Evolutionary conservation across 2,113 vertebrate genomes (phyloP), one percentile per base, ranked within the genome.

Genomic region (Bufo bufo): DNA sequence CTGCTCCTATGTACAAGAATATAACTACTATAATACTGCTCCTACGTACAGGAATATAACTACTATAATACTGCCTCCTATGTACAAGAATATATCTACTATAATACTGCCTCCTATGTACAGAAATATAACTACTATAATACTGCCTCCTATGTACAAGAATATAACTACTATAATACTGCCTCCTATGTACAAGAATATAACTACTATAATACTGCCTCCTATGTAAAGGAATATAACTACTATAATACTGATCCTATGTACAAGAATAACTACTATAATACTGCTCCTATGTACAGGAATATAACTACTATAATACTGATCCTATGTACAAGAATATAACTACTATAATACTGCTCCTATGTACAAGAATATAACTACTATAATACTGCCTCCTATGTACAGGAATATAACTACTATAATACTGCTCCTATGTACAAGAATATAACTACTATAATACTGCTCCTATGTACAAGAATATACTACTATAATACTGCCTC

Each of bases 381-480:
- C 61, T 65, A 65, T 65, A 65, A 65, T 65, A 65, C 61, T n/a
- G 61, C 59, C 59, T 6, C 59, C 59, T 61, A 61, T 61, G 59
- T 61, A 65, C 19, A 65, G 23, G 65, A 69, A 69, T 69, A 65
- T 65, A 65, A 65, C 61, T 65, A 65, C 61, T n/a, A n/a, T n/a
- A 65, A 65, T 65, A 65, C 61, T 65, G 61, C 61, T 10, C 61
- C 61, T 65, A 65, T 65, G 20, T 65, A 65, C 61, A 65, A 65
- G 61, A 65, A 65, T 65, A 65, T 71, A 71, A 71, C 66, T 71
- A 33, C 23, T 71, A 71, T 71, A 71, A 71, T 71, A 71, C 66
- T 71, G 23, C 66, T 3, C 23, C 66, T 71, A 43, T 71, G 4
- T 74, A 65, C 61, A 65, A 33, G 65, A 69, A 69, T 69, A 65